phyloP scores from a whole-genome alignment of 37 sponge, comb jelly and placozoan genomes.

The Petrosia ficiformis region DNA sequence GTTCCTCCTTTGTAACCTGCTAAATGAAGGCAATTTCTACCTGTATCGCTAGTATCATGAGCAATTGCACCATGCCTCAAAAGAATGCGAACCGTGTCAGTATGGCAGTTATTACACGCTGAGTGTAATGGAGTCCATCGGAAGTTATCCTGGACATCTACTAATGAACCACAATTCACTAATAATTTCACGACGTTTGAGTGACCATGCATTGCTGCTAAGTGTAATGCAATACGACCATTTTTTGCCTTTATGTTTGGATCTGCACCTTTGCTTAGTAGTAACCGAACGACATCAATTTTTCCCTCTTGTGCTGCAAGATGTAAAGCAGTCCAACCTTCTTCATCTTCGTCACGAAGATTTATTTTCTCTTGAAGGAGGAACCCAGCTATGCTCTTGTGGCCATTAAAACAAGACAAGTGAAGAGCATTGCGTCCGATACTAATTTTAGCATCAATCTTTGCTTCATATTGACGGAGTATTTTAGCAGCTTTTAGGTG shows the following conservation, averaged over 20 bases:
- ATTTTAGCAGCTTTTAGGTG: slow-evolving; percentile 56
- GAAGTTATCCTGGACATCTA: slow-evolving; percentile 54
- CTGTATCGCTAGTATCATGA: slow-evolving; percentile 46
- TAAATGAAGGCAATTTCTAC: slow-evolving; percentile 68
- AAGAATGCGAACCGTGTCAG: slow-evolving; percentile 25
- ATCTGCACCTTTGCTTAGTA: slow-evolving; percentile 37
- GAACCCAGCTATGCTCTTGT: slow-evolving; percentile 36
- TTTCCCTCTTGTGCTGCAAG: slow-evolving; percentile 61
- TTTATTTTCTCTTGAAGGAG: slow-evolving; percentile 45
- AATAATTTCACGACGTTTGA: slow-evolving; percentile 43
- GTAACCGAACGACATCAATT: slow-evolving; percentile 29
- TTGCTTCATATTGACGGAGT: slow-evolving; percentile 36
- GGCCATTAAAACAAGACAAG: slow-evolving; percentile 69
- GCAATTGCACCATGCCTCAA: slow-evolving; percentile 50
- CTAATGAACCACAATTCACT: slow-evolving; percentile 22
- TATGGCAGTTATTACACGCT: slow-evolving; percentile 62
- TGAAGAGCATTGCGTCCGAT: slow-evolving; percentile 81
- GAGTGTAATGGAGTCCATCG: slow-evolving; percentile 65
- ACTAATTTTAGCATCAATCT: slow-evolving; percentile 61
- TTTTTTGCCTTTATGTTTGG: slow-evolving; percentile 57
- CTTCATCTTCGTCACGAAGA: slow-evolving; percentile 33
- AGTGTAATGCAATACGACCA: slow-evolving; percentile 57
- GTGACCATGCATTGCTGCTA: slow-evolving; percentile 70
- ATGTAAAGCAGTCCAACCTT: slow-evolving; percentile 69
- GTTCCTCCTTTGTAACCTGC: slow-evolving; percentile 63